Conservation (phyloP, 2,113 vertebrate species). For the Lampris megalopsis region DNA sequence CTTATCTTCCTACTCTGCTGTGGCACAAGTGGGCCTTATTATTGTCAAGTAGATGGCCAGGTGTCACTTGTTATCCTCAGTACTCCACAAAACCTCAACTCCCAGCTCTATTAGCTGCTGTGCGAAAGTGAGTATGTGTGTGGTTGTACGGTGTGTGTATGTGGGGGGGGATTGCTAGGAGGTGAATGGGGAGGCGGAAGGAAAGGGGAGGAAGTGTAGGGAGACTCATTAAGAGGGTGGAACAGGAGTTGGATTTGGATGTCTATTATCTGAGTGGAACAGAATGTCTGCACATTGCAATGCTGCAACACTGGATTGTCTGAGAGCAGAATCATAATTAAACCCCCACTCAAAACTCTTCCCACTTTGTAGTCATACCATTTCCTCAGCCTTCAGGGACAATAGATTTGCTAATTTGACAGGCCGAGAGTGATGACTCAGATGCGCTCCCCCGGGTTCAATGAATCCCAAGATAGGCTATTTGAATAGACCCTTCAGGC, state of each 20-base stretch:
- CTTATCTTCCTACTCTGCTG: constrained; percentile 54
- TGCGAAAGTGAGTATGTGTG: not conserved
- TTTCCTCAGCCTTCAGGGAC: constrained; percentile 20
- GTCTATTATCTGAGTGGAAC: constrained; percentile 53
- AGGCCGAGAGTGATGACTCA: constrained; percentile 44
- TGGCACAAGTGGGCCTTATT: constrained; percentile 70
- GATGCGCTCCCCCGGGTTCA: constrained; percentile 1
- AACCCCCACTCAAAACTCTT: constrained; percentile 14
- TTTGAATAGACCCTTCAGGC: constrained; percentile 1
- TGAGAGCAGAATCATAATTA: constrained; percentile 59
- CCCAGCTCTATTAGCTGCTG: constrained; percentile 43
- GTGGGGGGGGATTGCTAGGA: constrained; percentile 15
- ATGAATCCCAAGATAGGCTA: not conserved
- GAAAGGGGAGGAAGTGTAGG: not conserved
- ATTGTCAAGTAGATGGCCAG: constrained; percentile 62
- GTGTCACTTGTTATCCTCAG: constrained; percentile 55
- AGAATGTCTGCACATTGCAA: constrained; percentile 52
- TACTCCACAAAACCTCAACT: constrained; percentile 38
- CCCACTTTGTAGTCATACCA: not conserved
- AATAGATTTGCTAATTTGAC: constrained; percentile 19
- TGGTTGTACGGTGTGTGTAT: not conserved
- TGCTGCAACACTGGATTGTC: constrained; percentile 32
- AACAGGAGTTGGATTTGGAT: constrained; percentile 45
- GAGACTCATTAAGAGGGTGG: constrained; percentile 52
- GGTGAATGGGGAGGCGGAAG: constrained; percentile 15